Percentiles rank a stretch among this genome's conserved stretches.
These are phyloP conservation scores for Ascaphus truei DNA, from an alignment of 2,113 vertebrate species.

Conservation along the genomic window DNA sequence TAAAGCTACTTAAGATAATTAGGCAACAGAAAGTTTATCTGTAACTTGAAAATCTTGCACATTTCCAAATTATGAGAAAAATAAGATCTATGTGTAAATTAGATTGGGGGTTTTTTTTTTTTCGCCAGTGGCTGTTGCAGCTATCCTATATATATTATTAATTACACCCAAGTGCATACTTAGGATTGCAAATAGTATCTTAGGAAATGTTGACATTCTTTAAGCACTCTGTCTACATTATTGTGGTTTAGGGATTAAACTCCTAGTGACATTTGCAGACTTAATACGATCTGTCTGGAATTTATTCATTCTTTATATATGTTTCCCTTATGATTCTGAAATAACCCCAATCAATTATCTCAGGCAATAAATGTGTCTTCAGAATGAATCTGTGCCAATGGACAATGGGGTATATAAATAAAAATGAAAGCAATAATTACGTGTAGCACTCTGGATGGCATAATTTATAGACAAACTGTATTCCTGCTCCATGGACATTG, in stretches of 20 bases:
- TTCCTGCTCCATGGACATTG: too few relatives aligned
- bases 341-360: too few relatives aligned
- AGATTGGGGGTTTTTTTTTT: background rate
- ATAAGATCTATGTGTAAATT: background rate
- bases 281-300: too few relatives aligned
- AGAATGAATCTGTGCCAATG: too few relatives aligned
- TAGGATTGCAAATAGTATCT: background rate
- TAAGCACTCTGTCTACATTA: background rate
- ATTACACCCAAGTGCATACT: background rate
- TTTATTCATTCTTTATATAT: too few relatives aligned
- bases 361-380: too few relatives aligned
- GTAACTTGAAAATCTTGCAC: conserved; percentile 22
- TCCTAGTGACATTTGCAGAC: background rate
- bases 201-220: background rate
- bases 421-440: too few relatives aligned
- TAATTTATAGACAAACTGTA: too few relatives aligned
- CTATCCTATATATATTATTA: background rate
- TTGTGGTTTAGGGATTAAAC: background rate
- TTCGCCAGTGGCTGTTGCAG: background rate
- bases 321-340: too few relatives aligned
- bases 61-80: conserved; percentile 15
- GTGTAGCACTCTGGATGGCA: too few relatives aligned
- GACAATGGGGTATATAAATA: too few relatives aligned
- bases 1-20: conserved; percentile 29
- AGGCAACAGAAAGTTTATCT: conserved; percentile 5